Evolutionary conservation across 2,797 vertebrate genomes (phyloP), one percentile per base, ranked within the genome.

Genomic region (Iguana delicatissima): DNA sequence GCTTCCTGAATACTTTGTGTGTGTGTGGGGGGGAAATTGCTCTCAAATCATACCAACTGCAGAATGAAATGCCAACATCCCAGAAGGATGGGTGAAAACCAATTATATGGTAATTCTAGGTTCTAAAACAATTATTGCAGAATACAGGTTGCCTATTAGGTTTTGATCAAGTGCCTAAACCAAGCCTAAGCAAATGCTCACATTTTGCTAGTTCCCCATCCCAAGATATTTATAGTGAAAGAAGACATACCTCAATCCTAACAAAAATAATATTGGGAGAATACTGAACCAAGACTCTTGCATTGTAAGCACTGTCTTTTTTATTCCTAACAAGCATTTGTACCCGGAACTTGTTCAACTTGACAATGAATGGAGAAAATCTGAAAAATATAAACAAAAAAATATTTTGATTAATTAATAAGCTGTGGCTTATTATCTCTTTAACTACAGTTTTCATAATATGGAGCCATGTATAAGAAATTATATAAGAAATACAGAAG

Each of bases 291-390:
- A 95, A 95, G 62, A 99, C 98, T 91, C 98, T 99, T 59, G 99
- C 98, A 94, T 99, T 99, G 95, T 99, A 99, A 0, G 99, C 99
- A 13, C 98, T 99, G 95, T 99, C 99, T 95, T 97, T 97, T 86
- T 96, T 98, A 96, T 99, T 99, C 89, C 72, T 97, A 64, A 99
- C 91, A 0, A 92, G 97, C 87, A 99, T 95, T 81, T 94, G 97
- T 84, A 99, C 95, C 0, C 97, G 96, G 81, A 99, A 97, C 92
- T 98, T 98, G 57, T 96, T 97, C 32, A 97, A 92, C 94, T 96
- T 98, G 85, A 99, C 98, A 86, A 98, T 55, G 90, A 98, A 97
- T 9, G 96, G 95, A 90, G 95, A 93, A 86, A 93, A 93, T 42
- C 97, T 97, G 95, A 82, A 93, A 95, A 93, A 94, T 46, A 9